Evolutionary conservation across 2,797 vertebrate genomes (phyloP), one percentile per base, ranked within the genome.

Genomic region (Tauraco hartlaubi): DNA sequence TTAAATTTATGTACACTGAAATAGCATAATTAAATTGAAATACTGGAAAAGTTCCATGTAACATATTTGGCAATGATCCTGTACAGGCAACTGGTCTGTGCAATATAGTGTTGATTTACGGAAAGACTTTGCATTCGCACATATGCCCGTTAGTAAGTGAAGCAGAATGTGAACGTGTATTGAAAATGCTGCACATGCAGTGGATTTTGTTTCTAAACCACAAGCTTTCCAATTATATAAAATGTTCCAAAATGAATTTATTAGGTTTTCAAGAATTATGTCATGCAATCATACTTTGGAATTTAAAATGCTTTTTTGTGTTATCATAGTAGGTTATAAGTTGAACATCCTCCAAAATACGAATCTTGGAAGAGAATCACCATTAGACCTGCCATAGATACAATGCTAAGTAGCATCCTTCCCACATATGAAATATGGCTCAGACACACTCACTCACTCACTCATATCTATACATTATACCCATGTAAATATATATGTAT

Each of bases 11-110:
- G 33, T 82, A 78, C 46, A 41, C 56, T 37, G 74, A 78, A 79
- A 81, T 25, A 84, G 35, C 37, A 68, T 73, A 91, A 68, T 94
- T 91, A 95, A 93, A 91, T 51, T 81, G 87, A 92, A 95, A 69
- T 35, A 43, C 76, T 95, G 94, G 93, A 85, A 68, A 66, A 88
- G 59, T 77, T 93, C 88, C 83, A 71, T 46, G 13, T 78, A 81
- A 63, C 44, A 23, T 75, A 88, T 88, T 96, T 96, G 91, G 81
- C 76, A 92, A n/a, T 73, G 51, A 33, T 67, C 84, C 86, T 83
- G 44, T 75, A 35, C 33, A n/a, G 75, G 48, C n/a, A 1, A 63
- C 85, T 92, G 69, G 29, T 61, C 67, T 78, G 82, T 88, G 61
- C 59, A 68, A 16, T 35, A 51, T 5, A 21, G 37, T 80, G 73